These are phyloP conservation scores for Tenthredo distinguenda DNA, from an alignment of 2,888 invertebrate genomes.

Conservation along the genomic window DNA sequence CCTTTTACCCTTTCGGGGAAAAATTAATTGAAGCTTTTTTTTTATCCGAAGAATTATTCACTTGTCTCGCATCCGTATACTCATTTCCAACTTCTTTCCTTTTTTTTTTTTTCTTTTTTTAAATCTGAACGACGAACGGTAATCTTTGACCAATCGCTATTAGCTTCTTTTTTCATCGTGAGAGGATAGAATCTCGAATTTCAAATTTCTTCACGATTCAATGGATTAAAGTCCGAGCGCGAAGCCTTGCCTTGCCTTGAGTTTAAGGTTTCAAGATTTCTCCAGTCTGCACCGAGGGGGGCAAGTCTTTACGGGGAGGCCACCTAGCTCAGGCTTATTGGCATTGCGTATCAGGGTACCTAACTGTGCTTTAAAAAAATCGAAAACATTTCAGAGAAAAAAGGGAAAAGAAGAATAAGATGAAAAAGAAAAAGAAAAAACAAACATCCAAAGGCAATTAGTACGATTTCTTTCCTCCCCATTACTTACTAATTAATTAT, in stretches of 20 bases:
- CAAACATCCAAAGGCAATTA: neutral
- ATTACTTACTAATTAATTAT: neutral
- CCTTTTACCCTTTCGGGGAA: too few species aligned
- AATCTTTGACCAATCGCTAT: neutral
- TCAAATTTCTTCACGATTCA: constrained; percentile 37
- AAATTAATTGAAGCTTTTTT: constrained; percentile 49
- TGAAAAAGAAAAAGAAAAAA: neutral
- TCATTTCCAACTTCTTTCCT: too few species aligned
- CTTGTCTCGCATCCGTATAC: too few species aligned
- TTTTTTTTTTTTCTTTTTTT: neutral
- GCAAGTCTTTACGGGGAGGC: neutral
- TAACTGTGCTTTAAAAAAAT: neutral
- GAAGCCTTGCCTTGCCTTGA: constrained; percentile 21
- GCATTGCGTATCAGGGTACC: neutral
- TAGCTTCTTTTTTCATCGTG: neutral
- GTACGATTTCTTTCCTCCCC: neutral
- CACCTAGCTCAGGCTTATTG: neutral
- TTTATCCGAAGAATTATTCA: neutral
- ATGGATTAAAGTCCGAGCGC: constrained; percentile 24
- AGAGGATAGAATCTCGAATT: neutral
- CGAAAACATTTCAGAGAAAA: neutral
- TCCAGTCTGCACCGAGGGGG: neutral
- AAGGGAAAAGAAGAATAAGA: neutral
- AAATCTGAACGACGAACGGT: neutral
- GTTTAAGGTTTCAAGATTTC: constrained; percentile 38